A percentile compares a stretch with the other conserved stretches of the same genome.
These are phyloP conservation scores for Coregonus ussuriensis DNA, from an alignment of 2,797 vertebrate species.

Conservation along the genomic window DNA sequence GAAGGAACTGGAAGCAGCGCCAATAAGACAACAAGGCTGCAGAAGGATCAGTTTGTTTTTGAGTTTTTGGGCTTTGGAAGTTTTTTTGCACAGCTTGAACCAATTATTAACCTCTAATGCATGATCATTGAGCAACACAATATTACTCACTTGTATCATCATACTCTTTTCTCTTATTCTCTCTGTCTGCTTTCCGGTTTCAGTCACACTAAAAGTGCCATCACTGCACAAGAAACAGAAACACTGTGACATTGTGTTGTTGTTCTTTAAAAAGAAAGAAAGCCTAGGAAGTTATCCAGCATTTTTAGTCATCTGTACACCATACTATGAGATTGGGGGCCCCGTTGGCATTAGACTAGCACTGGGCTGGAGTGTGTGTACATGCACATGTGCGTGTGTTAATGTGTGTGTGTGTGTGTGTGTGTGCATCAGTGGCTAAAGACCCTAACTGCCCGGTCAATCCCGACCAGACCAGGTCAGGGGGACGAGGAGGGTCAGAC, in stretches of 20 bases:
- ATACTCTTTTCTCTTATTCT: constrained; percentile 11
- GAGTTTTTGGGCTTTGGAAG: constrained; percentile 58
- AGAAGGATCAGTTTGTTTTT: constrained; percentile 77
- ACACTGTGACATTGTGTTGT: constrained; percentile 81
- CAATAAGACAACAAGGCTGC: constrained; percentile 77
- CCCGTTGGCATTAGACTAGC: constrained; percentile 41
- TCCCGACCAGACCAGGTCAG: constrained; percentile 43
- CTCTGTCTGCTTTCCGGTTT: constrained; percentile 66
- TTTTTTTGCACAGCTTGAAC: constrained; percentile 79
- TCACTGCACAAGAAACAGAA: constrained; percentile 87
- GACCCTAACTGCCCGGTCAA: constrained; percentile 45
- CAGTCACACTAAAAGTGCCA: constrained; percentile 80
- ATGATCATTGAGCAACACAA: constrained; percentile 66
- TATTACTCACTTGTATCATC: constrained; percentile 56
- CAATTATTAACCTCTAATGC: constrained; percentile 59
- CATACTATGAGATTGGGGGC: constrained; percentile 71
- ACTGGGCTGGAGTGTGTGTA: constrained; percentile 23
- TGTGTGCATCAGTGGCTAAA: constrained; percentile 47
- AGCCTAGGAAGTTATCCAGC: constrained; percentile 83
- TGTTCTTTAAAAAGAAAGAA: constrained; percentile 75
- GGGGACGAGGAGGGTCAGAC: constrained; percentile 66
- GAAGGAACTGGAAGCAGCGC: constrained; percentile 76
- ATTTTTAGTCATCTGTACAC: constrained; percentile 73
- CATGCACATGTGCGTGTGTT: constrained; percentile 18
- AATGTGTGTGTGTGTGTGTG: constrained; percentile 28